Percentiles rank a stretch among this genome's conserved stretches.
phyloP scores from a whole-genome alignment of 2,113 vertebrate genomes.

The Hiodon tergisus region DNA sequence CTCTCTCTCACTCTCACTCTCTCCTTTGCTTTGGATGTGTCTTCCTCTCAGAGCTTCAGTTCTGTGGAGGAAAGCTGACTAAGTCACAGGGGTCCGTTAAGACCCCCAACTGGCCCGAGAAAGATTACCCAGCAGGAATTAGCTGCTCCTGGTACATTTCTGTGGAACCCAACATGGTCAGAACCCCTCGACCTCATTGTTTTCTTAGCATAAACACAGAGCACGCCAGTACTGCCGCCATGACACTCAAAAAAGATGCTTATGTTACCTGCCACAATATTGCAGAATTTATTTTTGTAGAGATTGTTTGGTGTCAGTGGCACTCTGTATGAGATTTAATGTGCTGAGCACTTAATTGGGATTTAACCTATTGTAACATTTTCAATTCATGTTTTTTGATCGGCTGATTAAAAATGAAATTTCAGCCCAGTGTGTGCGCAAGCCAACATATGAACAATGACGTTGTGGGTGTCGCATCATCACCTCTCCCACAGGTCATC shows the following conservation, averaged over 20 bases:
- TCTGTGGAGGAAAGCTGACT: slow-evolving; percentile 70
- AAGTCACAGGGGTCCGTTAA: slow-evolving; percentile 69
- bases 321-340: background rate
- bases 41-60: slow-evolving; percentile 48
- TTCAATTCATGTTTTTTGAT: background rate
- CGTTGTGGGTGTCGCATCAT: background rate
- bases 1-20: background rate
- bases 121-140: slow-evolving; percentile 76
- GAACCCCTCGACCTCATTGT: background rate
- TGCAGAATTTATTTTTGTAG: background rate
- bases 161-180: slow-evolving; percentile 70
- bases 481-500: slow-evolving; percentile 60
- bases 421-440: too few relatives aligned
- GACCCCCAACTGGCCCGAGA: slow-evolving; percentile 84
- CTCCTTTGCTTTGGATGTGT: slow-evolving; percentile 10
- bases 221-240: background rate
- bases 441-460: too few relatives aligned
- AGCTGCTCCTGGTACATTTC: slow-evolving; percentile 87
- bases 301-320: background rate
- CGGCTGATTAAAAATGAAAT: too few relatives aligned
- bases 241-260: background rate
- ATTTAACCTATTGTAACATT: background rate
- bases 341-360: background rate
- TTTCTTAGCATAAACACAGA: background rate
- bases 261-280: background rate